phyloP scores from a whole-genome alignment of 2,888 invertebrate species.

The Metellina segmentata region DNA sequence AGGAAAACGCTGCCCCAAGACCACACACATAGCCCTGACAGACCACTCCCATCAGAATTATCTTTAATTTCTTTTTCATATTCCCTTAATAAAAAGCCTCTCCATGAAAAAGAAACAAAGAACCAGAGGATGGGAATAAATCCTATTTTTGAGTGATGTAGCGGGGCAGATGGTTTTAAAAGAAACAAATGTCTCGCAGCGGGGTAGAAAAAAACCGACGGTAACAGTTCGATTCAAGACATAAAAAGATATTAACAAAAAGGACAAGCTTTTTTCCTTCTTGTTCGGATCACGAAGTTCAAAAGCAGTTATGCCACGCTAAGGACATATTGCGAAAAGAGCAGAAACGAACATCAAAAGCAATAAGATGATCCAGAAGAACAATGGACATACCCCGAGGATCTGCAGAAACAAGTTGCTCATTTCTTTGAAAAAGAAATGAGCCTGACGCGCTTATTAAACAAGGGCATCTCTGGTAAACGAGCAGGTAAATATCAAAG shows the following conservation, averaged over 20 bases:
- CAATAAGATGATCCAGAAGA: conserved; percentile 24
- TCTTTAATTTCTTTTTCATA: conserved; percentile 53
- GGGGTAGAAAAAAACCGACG: neutral
- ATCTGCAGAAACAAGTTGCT: neutral
- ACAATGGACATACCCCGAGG: conserved; percentile 35
- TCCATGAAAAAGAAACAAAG: neutral
- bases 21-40: conserved; percentile 58
- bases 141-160: conserved; percentile 32
- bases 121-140: conserved; percentile 21
- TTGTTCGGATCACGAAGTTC: conserved; percentile 3
- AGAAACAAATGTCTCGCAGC: conserved; percentile 26
- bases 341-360: neutral
- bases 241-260: conserved; percentile 21
- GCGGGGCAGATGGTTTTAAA: conserved; percentile 49
- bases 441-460: conserved; percentile 10
- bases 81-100: neutral
- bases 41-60: conserved; percentile 37
- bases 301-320: conserved; percentile 23
- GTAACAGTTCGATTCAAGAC: conserved; percentile 9
- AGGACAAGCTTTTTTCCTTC: neutral
- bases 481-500: conserved; percentile 19
- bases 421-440: conserved; percentile 15
- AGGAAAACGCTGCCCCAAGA: conserved; percentile 16
- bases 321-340: conserved; percentile 12
- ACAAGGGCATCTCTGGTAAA: neutral